Evolutionary conservation across 2,888 invertebrate species (phyloP).

Genomic region (Apamea sordens): DNA sequence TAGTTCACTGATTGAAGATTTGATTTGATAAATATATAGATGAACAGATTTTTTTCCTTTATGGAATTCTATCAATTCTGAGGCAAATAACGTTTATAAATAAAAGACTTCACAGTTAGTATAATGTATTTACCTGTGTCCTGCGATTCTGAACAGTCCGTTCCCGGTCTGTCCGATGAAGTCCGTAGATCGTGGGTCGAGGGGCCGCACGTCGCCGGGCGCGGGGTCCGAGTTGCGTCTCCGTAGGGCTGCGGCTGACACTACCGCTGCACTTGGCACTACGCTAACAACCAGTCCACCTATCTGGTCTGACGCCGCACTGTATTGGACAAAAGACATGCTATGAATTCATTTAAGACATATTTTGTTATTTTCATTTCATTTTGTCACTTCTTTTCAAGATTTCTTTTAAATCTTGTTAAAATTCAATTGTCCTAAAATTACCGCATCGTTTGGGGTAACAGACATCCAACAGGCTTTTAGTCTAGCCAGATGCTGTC

Average conservation of each 20-base stretch:
- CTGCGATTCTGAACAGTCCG: conserved; percentile 93
- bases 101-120: not conserved
- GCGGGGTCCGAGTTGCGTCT: conserved; percentile 94
- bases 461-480: too few species aligned
- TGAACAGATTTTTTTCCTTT: not conserved
- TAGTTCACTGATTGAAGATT: not conserved
- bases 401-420: not conserved
- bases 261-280: conserved; percentile 72
- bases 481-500: not conserved
- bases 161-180: conserved; percentile 90
- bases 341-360: not conserved
- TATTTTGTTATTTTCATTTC: not conserved
- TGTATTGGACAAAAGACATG: conserved; percentile 41
- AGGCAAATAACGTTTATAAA: not conserved
- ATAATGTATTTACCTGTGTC: conserved; percentile 89
- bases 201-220: conserved; percentile 90
- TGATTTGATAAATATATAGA: not conserved
- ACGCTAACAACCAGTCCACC: conserved; percentile 70
- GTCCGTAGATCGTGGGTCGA: conserved; percentile 86
- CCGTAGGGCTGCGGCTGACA: conserved; percentile 89
- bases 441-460: not conserved
- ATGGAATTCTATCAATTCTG: not conserved
- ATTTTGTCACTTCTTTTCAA: not conserved
- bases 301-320: conserved; percentile 77
- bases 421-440: not conserved